Evolutionary conservation across 2,888 invertebrate genomes (phyloP), one percentile per base, ranked within the genome.

Genomic region (Thalpophila matura): DNA sequence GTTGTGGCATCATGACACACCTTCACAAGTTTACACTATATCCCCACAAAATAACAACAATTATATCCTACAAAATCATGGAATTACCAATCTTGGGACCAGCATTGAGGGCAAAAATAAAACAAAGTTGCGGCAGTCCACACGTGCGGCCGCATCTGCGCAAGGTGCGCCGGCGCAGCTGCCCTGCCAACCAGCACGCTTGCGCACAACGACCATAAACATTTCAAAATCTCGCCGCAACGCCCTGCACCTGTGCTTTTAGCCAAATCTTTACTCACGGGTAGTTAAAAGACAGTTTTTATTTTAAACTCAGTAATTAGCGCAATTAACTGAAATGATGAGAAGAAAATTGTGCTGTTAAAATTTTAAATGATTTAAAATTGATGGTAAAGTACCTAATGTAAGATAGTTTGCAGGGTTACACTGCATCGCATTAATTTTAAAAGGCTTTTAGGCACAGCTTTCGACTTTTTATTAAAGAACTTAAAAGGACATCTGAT

Each of bases 141-240:
- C 90, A 89, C 91, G 90, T 88, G 90, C 88, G 77, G 61, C 42
- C 47, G 74, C 90, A 91, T 89, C 91, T 90, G 90, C 86, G 89
- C 90, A 90, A 78, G 90, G 84, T 91, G 90, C 83, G 77, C 80
- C 14, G 7, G 74, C 82, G 86, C 92, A 91, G 89, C 93, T 91
- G 92, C 37, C 50, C 76, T 78, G 27, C 59, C 45, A 69, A 65
- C 57, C 67, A 71, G 59, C 37, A 54, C 61, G 51, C 53, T 51
- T 66, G 66, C 72, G 53, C 57, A 57, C 70, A 59, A 47, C 54
- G 66, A 74, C 57, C 61, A 70, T 75, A 67, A 77, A 79, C 55
- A 55, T 67, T 67, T 74, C 14, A 67, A 73, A 84, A 86, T 86
- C 85, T 81, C 76, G 70, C 66, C 72, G 33, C 56, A 47, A 77